Evolutionary conservation across 2,888 invertebrate species (phyloP).

Genomic region (Cristatella mucedo): DNA sequence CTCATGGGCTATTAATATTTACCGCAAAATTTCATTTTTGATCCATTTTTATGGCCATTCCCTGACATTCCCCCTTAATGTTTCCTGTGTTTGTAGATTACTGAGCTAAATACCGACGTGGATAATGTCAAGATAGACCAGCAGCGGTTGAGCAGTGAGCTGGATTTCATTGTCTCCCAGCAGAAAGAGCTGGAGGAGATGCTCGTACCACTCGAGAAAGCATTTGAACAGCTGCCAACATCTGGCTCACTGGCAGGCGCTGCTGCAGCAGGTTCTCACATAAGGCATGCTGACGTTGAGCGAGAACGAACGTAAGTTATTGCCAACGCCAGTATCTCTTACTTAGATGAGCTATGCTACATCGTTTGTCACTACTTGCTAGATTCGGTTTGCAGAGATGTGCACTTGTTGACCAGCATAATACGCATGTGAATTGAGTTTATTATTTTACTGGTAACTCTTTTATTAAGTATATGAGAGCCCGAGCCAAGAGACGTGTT

Average conservation of each 20-base stretch:
- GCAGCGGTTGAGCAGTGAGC: constrained; percentile 70
- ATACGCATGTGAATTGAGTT: too few species aligned
- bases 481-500: too few species aligned
- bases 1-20: too few species aligned
- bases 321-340: too few species aligned
- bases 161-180: constrained; percentile 79
- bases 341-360: too few species aligned
- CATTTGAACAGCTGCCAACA: constrained; percentile 41
- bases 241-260: constrained; percentile 9
- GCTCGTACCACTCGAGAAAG: constrained; percentile 67
- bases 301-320: constrained; percentile 62
- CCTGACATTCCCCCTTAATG: not conserved
- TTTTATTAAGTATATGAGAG: too few species aligned
- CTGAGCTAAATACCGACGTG: constrained; percentile 67
- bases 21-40: not conserved
- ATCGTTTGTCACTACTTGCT: too few species aligned
- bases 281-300: constrained; percentile 57
- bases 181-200: constrained; percentile 79
- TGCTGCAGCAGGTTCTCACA: constrained; percentile 31
- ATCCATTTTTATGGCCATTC: too few species aligned
- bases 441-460: too few species aligned
- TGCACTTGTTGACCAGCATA: too few species aligned
- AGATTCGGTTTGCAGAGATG: too few species aligned
- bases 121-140: constrained; percentile 75
- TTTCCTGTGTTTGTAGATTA: constrained; percentile 46